Evolutionary conservation across 2,113 vertebrate species (phyloP).

Genomic region (Australoheros scitulus): DNA sequence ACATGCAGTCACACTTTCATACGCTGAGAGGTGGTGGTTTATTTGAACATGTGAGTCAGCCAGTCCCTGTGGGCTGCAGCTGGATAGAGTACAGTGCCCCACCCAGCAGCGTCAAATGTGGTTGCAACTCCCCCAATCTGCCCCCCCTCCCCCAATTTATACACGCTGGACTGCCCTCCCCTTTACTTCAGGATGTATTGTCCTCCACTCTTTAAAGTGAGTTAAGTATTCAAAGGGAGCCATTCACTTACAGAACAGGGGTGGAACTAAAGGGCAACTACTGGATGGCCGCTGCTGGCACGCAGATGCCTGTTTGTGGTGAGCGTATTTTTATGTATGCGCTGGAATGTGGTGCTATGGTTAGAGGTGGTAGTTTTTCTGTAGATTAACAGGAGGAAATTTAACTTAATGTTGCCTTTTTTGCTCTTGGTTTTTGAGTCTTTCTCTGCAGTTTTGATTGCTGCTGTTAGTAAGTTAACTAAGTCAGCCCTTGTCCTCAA

Average conservation of each 20-base stretch:
- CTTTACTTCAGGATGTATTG: conserved; percentile 60
- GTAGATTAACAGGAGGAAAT: neutral
- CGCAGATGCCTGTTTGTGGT: conserved; percentile 64
- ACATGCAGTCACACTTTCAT: conserved; percentile 17
- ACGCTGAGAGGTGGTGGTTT: conserved; percentile 56
- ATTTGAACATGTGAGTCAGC: conserved; percentile 71
- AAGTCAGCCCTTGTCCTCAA: conserved; percentile 15
- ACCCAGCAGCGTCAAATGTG: conserved; percentile 69
- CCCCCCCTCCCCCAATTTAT: conserved; percentile 40
- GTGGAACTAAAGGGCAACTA: conserved; percentile 35
- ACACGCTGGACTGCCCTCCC: conserved; percentile 49
- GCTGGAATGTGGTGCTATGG: conserved; percentile 41
- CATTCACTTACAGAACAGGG: conserved; percentile 40
- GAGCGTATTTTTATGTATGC: conserved; percentile 64
- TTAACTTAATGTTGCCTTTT: neutral
- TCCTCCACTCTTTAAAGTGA: conserved; percentile 49
- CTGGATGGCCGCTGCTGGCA: conserved; percentile 37
- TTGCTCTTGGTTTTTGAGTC: neutral
- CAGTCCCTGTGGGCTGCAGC: conserved; percentile 52
- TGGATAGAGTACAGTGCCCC: conserved; percentile 61
- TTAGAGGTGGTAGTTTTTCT: conserved; percentile 6
- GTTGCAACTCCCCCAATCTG: conserved; percentile 35
- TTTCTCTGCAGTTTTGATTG: neutral
- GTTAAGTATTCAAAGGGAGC: conserved; percentile 42
- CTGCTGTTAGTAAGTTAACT: neutral